A percentile compares a stretch with the other conserved stretches of the same genome.
Evolutionary conservation across 2,113 vertebrate species (phyloP).

Genomic region (Conger conger): DNA sequence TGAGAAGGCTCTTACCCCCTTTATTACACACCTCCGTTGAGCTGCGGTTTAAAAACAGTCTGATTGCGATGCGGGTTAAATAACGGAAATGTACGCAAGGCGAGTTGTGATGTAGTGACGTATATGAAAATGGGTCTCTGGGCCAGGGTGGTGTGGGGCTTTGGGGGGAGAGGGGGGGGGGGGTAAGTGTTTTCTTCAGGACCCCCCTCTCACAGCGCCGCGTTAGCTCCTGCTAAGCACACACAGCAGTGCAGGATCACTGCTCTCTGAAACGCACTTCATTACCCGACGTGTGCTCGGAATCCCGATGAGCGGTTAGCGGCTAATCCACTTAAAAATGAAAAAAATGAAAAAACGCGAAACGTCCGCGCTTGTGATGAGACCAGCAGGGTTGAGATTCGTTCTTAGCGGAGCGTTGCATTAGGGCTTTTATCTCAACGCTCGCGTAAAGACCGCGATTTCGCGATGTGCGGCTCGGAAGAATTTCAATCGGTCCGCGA

Average conservation of each 20-base stretch:
- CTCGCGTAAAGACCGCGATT: neutral
- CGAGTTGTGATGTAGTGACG: slow-evolving; percentile 46
- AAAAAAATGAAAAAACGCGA: neutral
- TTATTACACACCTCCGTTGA: slow-evolving; percentile 26
- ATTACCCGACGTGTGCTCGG: slow-evolving; percentile 42
- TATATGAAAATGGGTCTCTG: slow-evolving; percentile 50
- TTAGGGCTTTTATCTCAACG: neutral
- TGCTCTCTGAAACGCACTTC: slow-evolving; percentile 46
- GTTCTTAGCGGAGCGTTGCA: neutral
- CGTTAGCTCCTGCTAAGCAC: slow-evolving; percentile 47
- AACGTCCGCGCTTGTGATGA: too few relatives aligned
- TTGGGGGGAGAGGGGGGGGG: neutral
- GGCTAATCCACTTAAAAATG: slow-evolving; percentile 28
- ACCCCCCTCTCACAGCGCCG: slow-evolving; percentile 29
- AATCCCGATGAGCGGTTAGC: slow-evolving; percentile 49
- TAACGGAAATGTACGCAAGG: slow-evolving; percentile 42
- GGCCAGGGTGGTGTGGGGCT: neutral
- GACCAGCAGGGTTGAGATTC: slow-evolving; percentile 8
- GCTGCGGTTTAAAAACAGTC: slow-evolving; percentile 38
- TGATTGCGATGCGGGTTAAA: slow-evolving; percentile 28
- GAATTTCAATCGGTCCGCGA: neutral
- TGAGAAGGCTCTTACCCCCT: neutral
- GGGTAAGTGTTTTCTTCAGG: slow-evolving; percentile 32
- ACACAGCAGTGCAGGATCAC: slow-evolving; percentile 45
- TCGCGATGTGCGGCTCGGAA: neutral